Evolutionary conservation across 2,888 invertebrate species (phyloP), one percentile per base, ranked within the genome.

Genomic region (Macrosiphum euphorbiae): DNA sequence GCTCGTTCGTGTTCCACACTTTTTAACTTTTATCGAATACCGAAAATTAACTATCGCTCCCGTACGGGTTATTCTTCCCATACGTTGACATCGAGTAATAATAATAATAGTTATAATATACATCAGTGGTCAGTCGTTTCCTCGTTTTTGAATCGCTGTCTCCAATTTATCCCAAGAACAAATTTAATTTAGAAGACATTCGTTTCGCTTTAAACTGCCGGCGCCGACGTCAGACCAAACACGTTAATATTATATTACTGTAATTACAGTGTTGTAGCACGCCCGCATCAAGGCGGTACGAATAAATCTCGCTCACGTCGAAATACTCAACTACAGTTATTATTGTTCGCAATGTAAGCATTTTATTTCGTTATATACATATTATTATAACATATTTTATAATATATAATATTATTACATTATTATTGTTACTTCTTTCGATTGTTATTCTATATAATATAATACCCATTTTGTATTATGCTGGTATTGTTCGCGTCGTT

Each of bases 331-430:
- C 10, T 24, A 20, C 88, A 35, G 20, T 78, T 78, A 78, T 35
- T 78, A 35, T 47, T 87, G 88, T 58, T 88, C 16, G 58, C 13
- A 58, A 88, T 88, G 88, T 88, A 88, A 88, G 88, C 88, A 88
- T 88, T 88, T 58, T 88, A 87, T 88, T 88, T 35, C 55, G 55
- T 88, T 88, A 47, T 50, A 4, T 26, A 84, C 47, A 47, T 47
- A 47, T 47, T 47, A 47, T 47, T 26, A 41, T 85, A 35, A 41
- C 35, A 85, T 85, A 85, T 0, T 85, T 44, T 11, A 26, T 41
- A 44, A 44, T 44, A 44, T 44, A 44, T 44, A 44, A 44, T 26
- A 58, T 67, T 67, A 67, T 67, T n/a, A 78, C 28, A 47, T 28
- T 52, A 50, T 87, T 20, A 87, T n/a, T 87, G n/a, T 50, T 26